phyloP scores from a whole-genome alignment of 1,140 invertebrate species.

The Bombus balteatus region DNA sequence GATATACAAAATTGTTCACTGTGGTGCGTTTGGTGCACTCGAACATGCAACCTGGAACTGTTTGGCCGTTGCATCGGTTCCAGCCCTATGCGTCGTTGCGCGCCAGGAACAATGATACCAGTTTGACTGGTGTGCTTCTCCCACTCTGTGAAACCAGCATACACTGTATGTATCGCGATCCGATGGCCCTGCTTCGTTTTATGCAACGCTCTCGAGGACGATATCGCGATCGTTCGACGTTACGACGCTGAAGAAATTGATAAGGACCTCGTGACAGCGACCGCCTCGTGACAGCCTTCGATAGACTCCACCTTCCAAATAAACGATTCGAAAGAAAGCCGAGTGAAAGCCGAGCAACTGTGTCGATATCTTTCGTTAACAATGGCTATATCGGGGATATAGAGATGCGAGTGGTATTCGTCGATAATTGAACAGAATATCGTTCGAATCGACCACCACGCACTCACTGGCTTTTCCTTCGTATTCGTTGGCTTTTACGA shows the following conservation, averaged over 20 bases:
- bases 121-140: conserved; percentile 72
- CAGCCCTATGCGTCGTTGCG: conserved; percentile 23
- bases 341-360: not conserved
- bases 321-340: not conserved
- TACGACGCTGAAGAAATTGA: not conserved
- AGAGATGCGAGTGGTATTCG: not conserved
- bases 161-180: conserved; percentile 35
- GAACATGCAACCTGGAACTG: not conserved
- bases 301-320: not conserved
- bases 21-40: no score
- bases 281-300: not conserved
- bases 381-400: not conserved
- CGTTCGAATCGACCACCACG: not conserved
- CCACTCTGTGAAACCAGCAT: conserved; percentile 43
- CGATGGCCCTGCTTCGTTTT: conserved; percentile 11
- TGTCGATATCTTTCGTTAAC: not conserved
- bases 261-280: conserved; percentile 3
- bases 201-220: not conserved
- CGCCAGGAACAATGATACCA: conserved; percentile 72
- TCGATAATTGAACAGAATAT: no score
- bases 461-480: not conserved
- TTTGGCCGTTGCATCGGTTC: conserved; percentile 25
- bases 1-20: no score
- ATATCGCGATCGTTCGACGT: not conserved
- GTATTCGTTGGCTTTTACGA: not conserved